Base-by-base conservation (phyloP, 2,113 vertebrate species). In the Crocuta crocuta region DNA sequence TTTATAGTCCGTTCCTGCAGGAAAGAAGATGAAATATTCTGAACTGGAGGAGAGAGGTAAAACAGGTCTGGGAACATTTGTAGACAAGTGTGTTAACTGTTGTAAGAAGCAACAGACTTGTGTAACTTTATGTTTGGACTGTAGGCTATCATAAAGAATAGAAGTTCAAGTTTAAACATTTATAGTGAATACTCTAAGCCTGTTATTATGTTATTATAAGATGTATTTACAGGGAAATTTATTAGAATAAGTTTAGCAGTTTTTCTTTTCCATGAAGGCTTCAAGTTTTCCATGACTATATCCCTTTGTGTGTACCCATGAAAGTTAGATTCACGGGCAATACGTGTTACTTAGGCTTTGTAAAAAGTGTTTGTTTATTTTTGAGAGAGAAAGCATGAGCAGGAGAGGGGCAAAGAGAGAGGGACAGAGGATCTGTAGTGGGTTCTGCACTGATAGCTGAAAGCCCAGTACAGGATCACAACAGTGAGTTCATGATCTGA, bases 201-300 rank as follows among this genome's bases (percentile, higher is more conserved):
- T 65, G 21, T 78, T 86, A 94, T 86, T 76, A 88, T 86, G 92
- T 86, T 76, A 88, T 91, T 15, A n/a, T 35, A 45, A 84, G 50
- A 45, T 31, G 19, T 92, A 35, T 85, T 66, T 43, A 45, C 4
- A 70, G 43, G 80, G 61, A 86, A 78, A 50, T 24, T 95, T 87
- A 24, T 58, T 43, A 26, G 66, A 55, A 80, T 35, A 48, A 82
- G 55, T 17, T 71, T 31, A 96, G 31, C 61, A 91, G 19, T 28
- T 96, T 93, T 85, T 95, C 39, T 78, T 95, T 33, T 24, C 82
- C 55, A 48, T 26, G 71, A 53, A 87, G 21, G 43, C 31, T 87
- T 79, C 58, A 65, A 13, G 2, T 91, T 65, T 48, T 94, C 24
- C 65, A 65, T 81, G 45, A 76, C 65, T 76, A 0, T 33, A 80